Percentiles rank a stretch among this genome's conserved stretches.
phyloP scores from a whole-genome alignment of 2,113 vertebrate species.

The Eretmochelys imbricata region DNA sequence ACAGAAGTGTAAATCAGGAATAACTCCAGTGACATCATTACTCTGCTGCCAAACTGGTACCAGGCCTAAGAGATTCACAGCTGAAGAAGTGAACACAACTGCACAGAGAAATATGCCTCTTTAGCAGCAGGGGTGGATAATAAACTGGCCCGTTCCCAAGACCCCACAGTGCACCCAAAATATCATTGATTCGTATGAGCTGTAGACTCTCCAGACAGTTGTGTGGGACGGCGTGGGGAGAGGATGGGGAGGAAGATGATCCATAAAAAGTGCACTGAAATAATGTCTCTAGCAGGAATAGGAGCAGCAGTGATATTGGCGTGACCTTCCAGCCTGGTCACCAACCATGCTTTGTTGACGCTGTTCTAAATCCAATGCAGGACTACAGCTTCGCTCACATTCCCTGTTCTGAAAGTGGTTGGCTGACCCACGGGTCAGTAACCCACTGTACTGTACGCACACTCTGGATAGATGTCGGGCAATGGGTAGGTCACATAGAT shows the following conservation, averaged over 20 bases:
- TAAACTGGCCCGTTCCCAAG: background rate
- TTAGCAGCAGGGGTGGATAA: background rate
- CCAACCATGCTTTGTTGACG: background rate
- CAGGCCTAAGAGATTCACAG: background rate
- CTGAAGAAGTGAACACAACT: background rate
- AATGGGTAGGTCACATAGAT: background rate
- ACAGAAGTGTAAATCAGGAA: background rate
- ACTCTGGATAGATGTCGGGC: background rate
- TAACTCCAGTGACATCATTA: background rate
- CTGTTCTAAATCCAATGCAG: conserved; percentile 3
- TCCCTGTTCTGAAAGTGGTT: rapidly evolving
- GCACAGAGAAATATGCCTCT: rapidly evolving
- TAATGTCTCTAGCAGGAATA: background rate
- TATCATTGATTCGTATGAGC: background rate
- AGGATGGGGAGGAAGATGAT: background rate
- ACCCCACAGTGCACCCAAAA: background rate
- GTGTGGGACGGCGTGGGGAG: too few relatives aligned
- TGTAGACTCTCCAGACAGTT: background rate
- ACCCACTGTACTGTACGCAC: background rate
- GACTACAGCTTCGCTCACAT: background rate
- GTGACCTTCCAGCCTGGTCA: background rate
- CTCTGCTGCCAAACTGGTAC: background rate
- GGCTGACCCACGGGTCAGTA: background rate
- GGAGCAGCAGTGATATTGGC: background rate
- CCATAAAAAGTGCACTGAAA: background rate